Base-by-base conservation (phyloP, 1,140 invertebrate genomes). In the Bombus terrestris region DNA sequence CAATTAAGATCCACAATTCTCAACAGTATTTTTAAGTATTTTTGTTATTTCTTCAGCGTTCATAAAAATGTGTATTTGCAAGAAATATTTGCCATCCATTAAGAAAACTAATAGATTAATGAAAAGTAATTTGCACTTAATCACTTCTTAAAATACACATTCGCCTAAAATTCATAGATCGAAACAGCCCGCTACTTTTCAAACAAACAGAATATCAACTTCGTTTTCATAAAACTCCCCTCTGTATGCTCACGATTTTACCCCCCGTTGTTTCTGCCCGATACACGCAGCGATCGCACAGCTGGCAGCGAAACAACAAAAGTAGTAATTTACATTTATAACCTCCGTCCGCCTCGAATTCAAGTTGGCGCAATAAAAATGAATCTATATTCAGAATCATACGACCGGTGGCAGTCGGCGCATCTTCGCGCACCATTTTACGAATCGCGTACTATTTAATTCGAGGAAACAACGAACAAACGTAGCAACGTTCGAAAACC, bases 311-410 rank as follows among this genome's bases (percentile, higher is more conserved):
- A 77, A 77, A 59, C 75, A 62, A 59, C 75, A 77, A 59, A 77
- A 77, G 53, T 39, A 77, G 35, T 77, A 77, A 77, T 77, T 77
- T 77, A 62, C 75, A 77, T 77, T 77, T 77, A 59, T 77, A 77
- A 77, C 75, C 35, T 59, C 2, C 57, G 28, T 22, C 28, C 75
- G 53, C 35, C 25, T 37, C 35, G 25, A 28, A n/a, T 77, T 39
- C 57, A 6, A 25, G 22, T 25, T 28, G 47, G 32, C 59, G 5
- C 18, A 39, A 22, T 39, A 41, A 77, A 62, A 64, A 8, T n/a
- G 28, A 64, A 64, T 62, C 39, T 43, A 6, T n/a, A 57, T 12
- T n/a, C 32, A 12, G n/a, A 3, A 64, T 47, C n/a, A 13, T 66
- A 35, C 12, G 9, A 22, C 47, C 18, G 18, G 47, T 53, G 5